These are phyloP conservation scores for Talpa occidentalis DNA, from an alignment of 2,113 vertebrate species.

Conservation along the genomic window DNA sequence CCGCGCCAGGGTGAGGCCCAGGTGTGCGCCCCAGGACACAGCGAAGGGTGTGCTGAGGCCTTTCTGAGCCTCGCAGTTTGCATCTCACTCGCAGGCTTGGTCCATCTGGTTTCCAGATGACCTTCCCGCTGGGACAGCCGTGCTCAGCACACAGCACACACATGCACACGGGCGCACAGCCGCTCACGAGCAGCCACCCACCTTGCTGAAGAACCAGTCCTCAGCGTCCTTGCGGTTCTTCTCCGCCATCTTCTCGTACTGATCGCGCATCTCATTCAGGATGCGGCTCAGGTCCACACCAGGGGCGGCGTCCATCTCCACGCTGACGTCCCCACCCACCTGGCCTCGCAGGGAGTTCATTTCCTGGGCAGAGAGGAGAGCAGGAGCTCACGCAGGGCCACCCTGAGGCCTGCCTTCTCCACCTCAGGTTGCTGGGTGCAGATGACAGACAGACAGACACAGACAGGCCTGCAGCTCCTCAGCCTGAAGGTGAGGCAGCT, in stretches of 20 bases:
- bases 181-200: background rate
- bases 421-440: background rate
- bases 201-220: conserved; percentile 87
- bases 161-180: background rate
- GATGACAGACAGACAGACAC: background rate
- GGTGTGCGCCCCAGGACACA: background rate
- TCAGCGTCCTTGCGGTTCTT: conserved; percentile 88
- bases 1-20: background rate
- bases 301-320: conserved; percentile 85
- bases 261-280: conserved; percentile 84
- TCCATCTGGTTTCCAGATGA: conserved; percentile 37
- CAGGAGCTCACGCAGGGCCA: conserved; percentile 61
- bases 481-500: background rate
- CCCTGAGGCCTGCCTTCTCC: background rate
- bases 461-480: background rate
- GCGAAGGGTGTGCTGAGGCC: background rate
- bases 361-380: conserved; percentile 79
- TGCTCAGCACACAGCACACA: background rate
- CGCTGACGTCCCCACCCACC: conserved; percentile 83
- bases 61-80: background rate
- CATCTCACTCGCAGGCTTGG: background rate
- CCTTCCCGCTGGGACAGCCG: conserved; percentile 29
- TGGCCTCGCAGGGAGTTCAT: conserved; percentile 77
- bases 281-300: conserved; percentile 85
- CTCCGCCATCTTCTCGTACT: conserved; percentile 87